Conservation (phyloP, 2,113 vertebrate genomes). For the Zootoca vivipara region DNA sequence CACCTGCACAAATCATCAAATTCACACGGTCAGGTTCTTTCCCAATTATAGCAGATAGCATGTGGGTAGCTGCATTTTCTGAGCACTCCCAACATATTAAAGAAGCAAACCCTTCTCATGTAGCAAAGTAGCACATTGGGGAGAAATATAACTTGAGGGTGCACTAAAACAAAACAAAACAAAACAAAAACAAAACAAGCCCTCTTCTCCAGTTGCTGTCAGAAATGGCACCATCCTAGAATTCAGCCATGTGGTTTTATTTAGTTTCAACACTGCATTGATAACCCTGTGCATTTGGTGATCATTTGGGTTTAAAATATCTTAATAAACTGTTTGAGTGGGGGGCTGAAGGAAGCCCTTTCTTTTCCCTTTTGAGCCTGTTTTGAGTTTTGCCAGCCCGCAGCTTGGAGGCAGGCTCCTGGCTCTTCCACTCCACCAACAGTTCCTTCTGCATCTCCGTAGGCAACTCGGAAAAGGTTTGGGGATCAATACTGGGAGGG, state of each 20-base stretch:
- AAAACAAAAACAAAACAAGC: no score
- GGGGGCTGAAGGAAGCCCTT: neutral
- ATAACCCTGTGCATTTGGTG: neutral
- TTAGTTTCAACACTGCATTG: neutral
- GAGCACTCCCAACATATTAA: neutral
- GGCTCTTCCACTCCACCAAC: conserved; percentile 81
- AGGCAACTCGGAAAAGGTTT: conserved; percentile 87
- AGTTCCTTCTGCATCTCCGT: conserved; percentile 82
- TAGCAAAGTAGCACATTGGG: neutral
- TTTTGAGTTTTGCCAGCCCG: conserved; percentile 46
- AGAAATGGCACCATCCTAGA: neutral
- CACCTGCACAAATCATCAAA: neutral
- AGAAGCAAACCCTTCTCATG: neutral
- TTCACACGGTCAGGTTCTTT: neutral
- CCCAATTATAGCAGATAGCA: no score
- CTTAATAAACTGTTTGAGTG: conserved; percentile 78
- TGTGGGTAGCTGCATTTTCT: neutral
- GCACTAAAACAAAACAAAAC: no score
- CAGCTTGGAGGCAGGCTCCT: conserved; percentile 60
- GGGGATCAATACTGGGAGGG: conserved; percentile 79
- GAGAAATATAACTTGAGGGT: no score
- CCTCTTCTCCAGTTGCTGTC: no score
- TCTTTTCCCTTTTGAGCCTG: conserved; percentile 67
- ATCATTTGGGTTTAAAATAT: conserved; percentile 79
- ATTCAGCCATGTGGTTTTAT: neutral